Percentiles rank a stretch among this genome's conserved stretches.
Conservation (phyloP, 2,888 invertebrate genomes). For the Caenorhabditis imperialis region DNA sequence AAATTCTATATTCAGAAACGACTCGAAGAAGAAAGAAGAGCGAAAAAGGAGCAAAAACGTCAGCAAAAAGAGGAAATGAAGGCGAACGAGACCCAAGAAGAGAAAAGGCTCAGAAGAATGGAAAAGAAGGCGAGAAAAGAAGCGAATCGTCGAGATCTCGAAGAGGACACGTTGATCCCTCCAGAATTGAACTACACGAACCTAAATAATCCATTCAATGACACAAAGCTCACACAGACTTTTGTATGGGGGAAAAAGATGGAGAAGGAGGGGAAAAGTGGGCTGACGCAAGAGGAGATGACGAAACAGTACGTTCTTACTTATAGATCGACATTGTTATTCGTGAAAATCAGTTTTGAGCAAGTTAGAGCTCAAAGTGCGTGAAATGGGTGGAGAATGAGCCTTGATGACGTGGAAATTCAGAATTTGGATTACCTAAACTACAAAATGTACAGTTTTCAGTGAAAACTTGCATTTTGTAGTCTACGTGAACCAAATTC, state of each 20-base stretch:
- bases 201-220: slow-evolving; percentile 98
- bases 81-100: slow-evolving; percentile 93
- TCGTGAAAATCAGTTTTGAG: too few species aligned
- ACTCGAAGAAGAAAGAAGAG: slow-evolving; percentile 28
- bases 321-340: too few species aligned
- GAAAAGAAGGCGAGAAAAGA: slow-evolving; percentile 84
- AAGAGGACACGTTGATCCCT: slow-evolving; percentile 82
- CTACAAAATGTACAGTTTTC: too few species aligned
- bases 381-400: too few species aligned
- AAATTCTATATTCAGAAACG: slow-evolving; percentile 16
- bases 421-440: too few species aligned
- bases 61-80: slow-evolving; percentile 82
- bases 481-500: too few species aligned
- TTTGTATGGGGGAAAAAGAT: slow-evolving; percentile 98
- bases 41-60: slow-evolving; percentile 61
- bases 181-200: slow-evolving; percentile 89
- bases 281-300: slow-evolving; percentile 65
- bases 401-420: too few species aligned
- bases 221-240: slow-evolving; percentile 92
- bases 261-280: slow-evolving; percentile 87
- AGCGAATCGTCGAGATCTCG: slow-evolving; percentile 13
- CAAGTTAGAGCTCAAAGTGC: too few species aligned
- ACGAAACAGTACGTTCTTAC: slow-evolving; percentile 67
- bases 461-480: too few species aligned
- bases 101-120: slow-evolving; percentile 88